These are phyloP conservation scores for Trichogramma pretiosum DNA, from an alignment of 1,140 invertebrate genomes.

Conservation along the genomic window DNA sequence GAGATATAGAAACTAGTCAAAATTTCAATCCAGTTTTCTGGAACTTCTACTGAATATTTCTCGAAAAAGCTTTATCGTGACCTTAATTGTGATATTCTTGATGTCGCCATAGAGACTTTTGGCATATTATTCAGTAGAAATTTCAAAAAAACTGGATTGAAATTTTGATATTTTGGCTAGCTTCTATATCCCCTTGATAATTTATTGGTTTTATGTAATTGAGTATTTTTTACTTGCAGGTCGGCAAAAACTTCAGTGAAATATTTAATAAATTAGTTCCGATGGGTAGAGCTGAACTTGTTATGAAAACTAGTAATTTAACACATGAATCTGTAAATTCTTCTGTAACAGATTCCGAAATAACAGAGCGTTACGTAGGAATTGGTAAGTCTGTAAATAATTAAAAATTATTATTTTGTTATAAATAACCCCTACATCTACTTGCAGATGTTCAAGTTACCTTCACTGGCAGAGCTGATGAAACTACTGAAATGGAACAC, in stretches of 20 bases:
- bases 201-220: no score
- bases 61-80: no score
- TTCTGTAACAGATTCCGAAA: not conserved
- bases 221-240: slow-evolving; percentile 21
- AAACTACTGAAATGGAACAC: slow-evolving; percentile 99
- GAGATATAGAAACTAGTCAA: no score
- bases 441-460: slow-evolving; percentile 61
- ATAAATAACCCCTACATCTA: not conserved
- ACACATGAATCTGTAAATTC: no score
- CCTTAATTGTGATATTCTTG: no score
- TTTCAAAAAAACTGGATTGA: no score
- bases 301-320: slow-evolving; percentile 53
- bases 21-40: no score
- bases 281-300: slow-evolving; percentile 80
- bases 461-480: slow-evolving; percentile 79
- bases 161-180: no score
- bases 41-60: no score
- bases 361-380: not conserved
- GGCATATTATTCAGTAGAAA: no score
- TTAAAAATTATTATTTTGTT: not conserved
- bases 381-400: not conserved
- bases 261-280: slow-evolving; percentile 97
- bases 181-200: no score
- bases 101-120: no score
- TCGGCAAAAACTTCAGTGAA: slow-evolving; percentile 92